phyloP scores from a whole-genome alignment of 2,797 vertebrate genomes.

The Xenops minutus region DNA sequence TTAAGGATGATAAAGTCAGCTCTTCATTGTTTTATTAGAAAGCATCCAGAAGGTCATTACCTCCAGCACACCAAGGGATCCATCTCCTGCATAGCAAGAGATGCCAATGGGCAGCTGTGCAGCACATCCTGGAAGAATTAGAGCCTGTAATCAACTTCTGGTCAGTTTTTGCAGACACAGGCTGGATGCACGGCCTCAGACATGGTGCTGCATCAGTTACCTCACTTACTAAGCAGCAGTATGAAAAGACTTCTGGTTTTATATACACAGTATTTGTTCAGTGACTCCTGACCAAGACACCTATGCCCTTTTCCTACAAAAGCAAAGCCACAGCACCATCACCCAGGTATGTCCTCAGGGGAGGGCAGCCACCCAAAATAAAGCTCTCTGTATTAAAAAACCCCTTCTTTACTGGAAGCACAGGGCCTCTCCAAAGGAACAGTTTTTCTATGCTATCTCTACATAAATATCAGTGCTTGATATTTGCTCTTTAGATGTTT shows the following conservation, averaged over 20 bases:
- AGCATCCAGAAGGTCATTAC: constrained; percentile 39
- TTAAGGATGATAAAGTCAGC: constrained; percentile 48
- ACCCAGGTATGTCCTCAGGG: background rate
- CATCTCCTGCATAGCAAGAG: background rate
- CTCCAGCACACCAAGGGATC: background rate
- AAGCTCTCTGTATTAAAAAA: background rate
- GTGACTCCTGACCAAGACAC: background rate
- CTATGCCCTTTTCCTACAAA: background rate
- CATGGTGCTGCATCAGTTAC: background rate
- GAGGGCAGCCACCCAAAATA: background rate
- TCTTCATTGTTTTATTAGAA: constrained; percentile 48
- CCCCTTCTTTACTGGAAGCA: background rate
- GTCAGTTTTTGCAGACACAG: background rate
- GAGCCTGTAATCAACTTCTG: constrained; percentile 17
- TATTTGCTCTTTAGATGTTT: constrained; percentile 35
- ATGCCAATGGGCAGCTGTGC: constrained; percentile 2
- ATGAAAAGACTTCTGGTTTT: background rate
- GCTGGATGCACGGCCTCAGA: background rate
- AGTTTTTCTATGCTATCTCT: background rate
- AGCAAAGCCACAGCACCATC: background rate
- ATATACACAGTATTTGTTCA: background rate
- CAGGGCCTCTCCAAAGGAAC: background rate
- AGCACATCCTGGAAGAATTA: background rate
- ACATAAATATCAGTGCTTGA: constrained; percentile 38
- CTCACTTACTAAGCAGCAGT: background rate